Evolutionary conservation across 1,140 invertebrate genomes (phyloP).

Genomic region (Littorina saxatilis): DNA sequence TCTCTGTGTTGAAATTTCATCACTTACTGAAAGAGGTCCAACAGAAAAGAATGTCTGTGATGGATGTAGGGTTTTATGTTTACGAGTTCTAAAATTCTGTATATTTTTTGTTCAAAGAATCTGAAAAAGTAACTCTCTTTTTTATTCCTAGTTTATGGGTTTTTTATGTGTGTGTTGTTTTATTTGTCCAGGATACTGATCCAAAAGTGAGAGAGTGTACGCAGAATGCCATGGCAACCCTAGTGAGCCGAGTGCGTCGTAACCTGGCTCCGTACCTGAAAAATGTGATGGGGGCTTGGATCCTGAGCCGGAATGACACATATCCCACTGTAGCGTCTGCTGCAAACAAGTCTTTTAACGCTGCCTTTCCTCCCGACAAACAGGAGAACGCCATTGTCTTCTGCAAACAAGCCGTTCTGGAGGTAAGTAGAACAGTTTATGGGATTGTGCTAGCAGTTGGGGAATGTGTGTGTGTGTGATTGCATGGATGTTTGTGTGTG

Average conservation of each 20-base stretch:
- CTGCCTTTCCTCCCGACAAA: constrained; percentile 85
- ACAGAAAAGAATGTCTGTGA: constrained; percentile 3
- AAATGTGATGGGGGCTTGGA: constrained; percentile 80
- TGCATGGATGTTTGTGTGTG: too few species aligned
- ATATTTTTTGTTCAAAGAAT: too few species aligned
- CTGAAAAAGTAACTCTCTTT: not conserved
- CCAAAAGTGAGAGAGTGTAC: constrained; percentile 86
- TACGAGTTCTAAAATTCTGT: too few species aligned
- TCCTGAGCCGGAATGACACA: constrained; percentile 87
- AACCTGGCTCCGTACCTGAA: constrained; percentile 88
- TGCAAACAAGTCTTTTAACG: constrained; percentile 82
- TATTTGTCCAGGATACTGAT: constrained; percentile 81
- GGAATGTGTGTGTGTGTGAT: too few species aligned
- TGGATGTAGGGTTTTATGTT: not conserved
- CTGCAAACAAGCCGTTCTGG: constrained; percentile 87
- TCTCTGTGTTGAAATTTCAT: too few species aligned
- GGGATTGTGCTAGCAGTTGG: too few species aligned
- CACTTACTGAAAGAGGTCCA: not conserved
- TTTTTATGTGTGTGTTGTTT: not conserved
- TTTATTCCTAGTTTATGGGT: not conserved
- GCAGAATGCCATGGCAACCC: constrained; percentile 79
- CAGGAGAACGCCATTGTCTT: constrained; percentile 84
- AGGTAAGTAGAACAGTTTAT: too few species aligned
- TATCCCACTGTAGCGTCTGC: constrained; percentile 87
- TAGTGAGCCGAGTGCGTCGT: constrained; percentile 83